These are phyloP conservation scores for Australoheros scitulus DNA, from an alignment of 2,113 vertebrate genomes.

Conservation along the genomic window DNA sequence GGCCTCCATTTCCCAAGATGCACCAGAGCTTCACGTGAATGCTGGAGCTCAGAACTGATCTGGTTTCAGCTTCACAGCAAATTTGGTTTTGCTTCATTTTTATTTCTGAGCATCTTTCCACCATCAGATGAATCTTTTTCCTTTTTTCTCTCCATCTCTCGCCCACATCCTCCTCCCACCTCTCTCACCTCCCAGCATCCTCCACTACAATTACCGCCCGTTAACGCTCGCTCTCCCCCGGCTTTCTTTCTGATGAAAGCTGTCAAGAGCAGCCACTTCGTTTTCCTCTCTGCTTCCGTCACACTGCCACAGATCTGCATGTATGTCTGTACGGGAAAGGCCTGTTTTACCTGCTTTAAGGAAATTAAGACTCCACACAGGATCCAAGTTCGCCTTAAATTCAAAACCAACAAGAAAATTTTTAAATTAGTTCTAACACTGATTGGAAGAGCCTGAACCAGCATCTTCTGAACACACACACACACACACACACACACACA, in stretches of 20 bases:
- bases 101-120: not conserved
- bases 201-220: not conserved
- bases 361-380: not conserved
- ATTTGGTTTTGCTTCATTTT: not conserved
- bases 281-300: accelerated
- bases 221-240: not conserved
- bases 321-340: too few relatives aligned
- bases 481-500: too few relatives aligned
- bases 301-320: not conserved
- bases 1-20: slow-evolving; percentile 24
- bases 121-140: not conserved
- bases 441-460: too few relatives aligned
- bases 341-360: not conserved
- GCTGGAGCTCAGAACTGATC: not conserved
- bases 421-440: too few relatives aligned
- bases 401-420: too few relatives aligned
- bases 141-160: not conserved
- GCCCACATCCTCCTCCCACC: slow-evolving; percentile 42
- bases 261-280: not conserved
- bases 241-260: not conserved
- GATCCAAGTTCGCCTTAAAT: not conserved
- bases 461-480: too few relatives aligned
- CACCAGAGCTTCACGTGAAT: not conserved
- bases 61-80: not conserved
- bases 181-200: slow-evolving; percentile 24